phyloP scores from a whole-genome alignment of 2,113 vertebrate species.

The Semnornis frantzii region DNA sequence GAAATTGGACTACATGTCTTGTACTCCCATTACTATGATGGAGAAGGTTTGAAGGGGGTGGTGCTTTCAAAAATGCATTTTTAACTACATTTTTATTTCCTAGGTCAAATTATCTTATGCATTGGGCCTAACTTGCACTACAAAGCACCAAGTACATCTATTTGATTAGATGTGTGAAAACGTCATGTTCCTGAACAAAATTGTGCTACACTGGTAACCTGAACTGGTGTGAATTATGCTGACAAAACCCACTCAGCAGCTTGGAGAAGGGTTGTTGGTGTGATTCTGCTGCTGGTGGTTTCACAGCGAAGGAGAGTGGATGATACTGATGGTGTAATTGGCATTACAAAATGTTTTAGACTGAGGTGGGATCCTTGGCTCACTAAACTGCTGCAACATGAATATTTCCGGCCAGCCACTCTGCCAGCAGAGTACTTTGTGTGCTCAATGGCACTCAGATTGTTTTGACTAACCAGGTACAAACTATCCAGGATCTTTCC shows the following conservation, averaged over 20 bases:
- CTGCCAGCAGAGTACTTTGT: background rate
- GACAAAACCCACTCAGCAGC: background rate
- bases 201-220: background rate
- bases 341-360: background rate
- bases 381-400: background rate
- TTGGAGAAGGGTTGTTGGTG: background rate
- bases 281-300: background rate
- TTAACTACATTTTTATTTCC: background rate
- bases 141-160: background rate
- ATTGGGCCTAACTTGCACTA: background rate
- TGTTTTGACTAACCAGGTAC: background rate
- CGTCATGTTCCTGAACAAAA: background rate
- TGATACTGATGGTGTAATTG: background rate
- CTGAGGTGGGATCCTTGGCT: background rate
- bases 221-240: background rate
- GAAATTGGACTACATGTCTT: background rate
- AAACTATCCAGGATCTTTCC: background rate
- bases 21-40: background rate
- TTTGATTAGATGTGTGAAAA: background rate
- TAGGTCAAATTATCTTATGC: background rate
- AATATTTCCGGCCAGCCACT: background rate
- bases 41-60: background rate
- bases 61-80: background rate
- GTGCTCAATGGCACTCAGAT: background rate
- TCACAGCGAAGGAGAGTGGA: background rate